A percentile compares a stretch with the other conserved stretches of the same genome.
These are phyloP conservation scores for Chymomyza fuscimana DNA, from an alignment of 2,888 invertebrate genomes.

Conservation along the genomic window DNA sequence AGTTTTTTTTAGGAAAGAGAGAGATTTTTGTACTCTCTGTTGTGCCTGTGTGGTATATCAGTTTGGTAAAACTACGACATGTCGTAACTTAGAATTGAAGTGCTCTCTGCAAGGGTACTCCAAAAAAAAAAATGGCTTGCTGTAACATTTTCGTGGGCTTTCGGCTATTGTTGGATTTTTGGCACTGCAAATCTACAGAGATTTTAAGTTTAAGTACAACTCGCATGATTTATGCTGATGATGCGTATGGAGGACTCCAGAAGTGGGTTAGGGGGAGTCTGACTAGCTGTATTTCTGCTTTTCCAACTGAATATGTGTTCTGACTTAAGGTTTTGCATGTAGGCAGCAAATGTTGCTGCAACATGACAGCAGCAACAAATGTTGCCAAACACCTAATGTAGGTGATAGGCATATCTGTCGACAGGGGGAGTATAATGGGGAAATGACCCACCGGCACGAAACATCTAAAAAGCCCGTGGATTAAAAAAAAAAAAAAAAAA, in stretches of 20 bases:
- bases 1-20: too few relatives aligned
- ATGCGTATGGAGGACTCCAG: slow-evolving; percentile 30
- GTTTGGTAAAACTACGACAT: too few relatives aligned
- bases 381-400: not conserved
- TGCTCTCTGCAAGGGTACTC: not conserved
- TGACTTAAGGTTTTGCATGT: not conserved
- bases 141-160: not conserved
- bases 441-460: too few relatives aligned
- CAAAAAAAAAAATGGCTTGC: slow-evolving; percentile 16
- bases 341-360: slow-evolving; percentile 12
- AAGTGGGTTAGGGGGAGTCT: slow-evolving; percentile 20
- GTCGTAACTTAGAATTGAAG: too few relatives aligned
- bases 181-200: slow-evolving; percentile 43
- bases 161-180: slow-evolving; percentile 20
- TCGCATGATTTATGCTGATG: slow-evolving; percentile 72
- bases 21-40: too few relatives aligned
- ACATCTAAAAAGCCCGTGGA: too few relatives aligned
- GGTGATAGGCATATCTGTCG: slow-evolving; percentile 45
- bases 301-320: not conserved
- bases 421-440: not conserved
- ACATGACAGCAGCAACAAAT: not conserved
- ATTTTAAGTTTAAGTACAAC: slow-evolving; percentile 25
- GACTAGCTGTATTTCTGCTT: not conserved
- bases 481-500: too few relatives aligned
- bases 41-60: too few relatives aligned